Evolutionary conservation across 2,113 vertebrate species (phyloP).

Genomic region (Emydura subglobosa): DNA sequence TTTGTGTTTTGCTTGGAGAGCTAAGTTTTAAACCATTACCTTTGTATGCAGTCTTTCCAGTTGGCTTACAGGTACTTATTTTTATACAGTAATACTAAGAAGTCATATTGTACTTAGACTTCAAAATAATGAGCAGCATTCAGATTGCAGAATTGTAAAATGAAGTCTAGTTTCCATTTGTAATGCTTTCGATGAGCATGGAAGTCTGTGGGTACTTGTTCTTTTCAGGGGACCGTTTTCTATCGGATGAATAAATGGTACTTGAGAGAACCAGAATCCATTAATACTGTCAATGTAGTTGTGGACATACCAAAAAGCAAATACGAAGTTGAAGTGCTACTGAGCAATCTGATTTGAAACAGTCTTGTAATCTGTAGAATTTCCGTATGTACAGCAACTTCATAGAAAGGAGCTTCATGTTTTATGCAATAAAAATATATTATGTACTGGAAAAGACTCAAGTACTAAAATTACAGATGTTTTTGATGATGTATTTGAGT

Average conservation of each 20-base stretch:
- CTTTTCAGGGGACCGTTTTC: not conserved
- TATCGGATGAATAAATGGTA: not conserved
- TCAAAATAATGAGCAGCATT: conserved; percentile 29
- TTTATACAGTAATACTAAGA: not conserved
- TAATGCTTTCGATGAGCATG: not conserved
- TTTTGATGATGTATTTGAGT: conserved; percentile 29
- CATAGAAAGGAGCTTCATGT: not conserved
- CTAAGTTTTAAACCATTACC: not conserved
- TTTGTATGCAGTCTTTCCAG: not conserved
- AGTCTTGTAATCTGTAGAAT: not conserved
- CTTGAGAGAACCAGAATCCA: conserved; percentile 52
- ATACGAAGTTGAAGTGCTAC: not conserved
- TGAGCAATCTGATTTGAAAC: conserved; percentile 45
- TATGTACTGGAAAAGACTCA: not conserved
- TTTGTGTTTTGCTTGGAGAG: not conserved
- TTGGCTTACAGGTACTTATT: not conserved
- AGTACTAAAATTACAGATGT: not conserved
- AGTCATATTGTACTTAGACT: conserved; percentile 20
- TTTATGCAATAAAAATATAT: not conserved
- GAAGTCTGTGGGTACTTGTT: not conserved
- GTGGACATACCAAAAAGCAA: conserved; percentile 44
- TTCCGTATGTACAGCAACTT: not conserved
- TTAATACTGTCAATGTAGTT: conserved; percentile 4
- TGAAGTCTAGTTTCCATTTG: conserved; percentile 45
- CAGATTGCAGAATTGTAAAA: conserved; percentile 63